A percentile compares a stretch with the other conserved stretches of the same genome.
Evolutionary conservation across 1,140 invertebrate genomes (phyloP).

Genomic region (Pseudomyrmex concolor): DNA sequence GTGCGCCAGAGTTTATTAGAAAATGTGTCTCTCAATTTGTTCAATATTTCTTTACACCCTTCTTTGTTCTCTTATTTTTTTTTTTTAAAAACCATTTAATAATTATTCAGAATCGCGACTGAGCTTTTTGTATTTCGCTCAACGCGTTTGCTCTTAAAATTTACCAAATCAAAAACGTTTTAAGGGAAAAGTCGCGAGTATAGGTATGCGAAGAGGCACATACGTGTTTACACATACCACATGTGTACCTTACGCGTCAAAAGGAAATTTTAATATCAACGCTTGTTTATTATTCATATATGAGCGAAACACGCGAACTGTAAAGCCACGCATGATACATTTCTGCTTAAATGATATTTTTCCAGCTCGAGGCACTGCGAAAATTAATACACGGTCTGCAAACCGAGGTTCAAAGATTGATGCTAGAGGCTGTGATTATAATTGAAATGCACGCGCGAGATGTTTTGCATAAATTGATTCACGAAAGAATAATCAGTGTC

Average conservation of each 20-base stretch:
- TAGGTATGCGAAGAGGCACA: neutral
- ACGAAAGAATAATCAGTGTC: conserved; percentile 86
- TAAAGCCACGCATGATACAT: conserved; percentile 16
- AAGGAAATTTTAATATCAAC: conserved; percentile 2
- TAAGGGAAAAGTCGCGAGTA: neutral
- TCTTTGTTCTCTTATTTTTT: neutral
- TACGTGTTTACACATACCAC: neutral
- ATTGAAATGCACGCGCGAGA: conserved; percentile 90
- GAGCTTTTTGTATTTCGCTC: neutral
- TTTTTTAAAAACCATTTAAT: neutral
- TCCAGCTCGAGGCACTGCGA: conserved; percentile 88
- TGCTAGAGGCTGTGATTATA: conserved; percentile 88
- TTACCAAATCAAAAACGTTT: neutral
- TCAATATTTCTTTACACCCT: neutral
- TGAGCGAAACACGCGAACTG: neutral
- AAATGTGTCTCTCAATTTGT: neutral
- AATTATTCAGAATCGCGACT: neutral
- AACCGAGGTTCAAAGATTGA: conserved; percentile 88
- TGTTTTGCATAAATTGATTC: conserved; percentile 87
- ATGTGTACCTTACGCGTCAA: conserved; percentile 75
- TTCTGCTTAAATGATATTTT: conserved; percentile 24
- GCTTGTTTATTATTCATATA: neutral
- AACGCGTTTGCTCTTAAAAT: neutral
- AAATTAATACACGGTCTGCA: conserved; percentile 88
- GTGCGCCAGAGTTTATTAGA: neutral